Base-by-base conservation (phyloP, 2,797 vertebrate species). In the Sebastes aleutianus region DNA sequence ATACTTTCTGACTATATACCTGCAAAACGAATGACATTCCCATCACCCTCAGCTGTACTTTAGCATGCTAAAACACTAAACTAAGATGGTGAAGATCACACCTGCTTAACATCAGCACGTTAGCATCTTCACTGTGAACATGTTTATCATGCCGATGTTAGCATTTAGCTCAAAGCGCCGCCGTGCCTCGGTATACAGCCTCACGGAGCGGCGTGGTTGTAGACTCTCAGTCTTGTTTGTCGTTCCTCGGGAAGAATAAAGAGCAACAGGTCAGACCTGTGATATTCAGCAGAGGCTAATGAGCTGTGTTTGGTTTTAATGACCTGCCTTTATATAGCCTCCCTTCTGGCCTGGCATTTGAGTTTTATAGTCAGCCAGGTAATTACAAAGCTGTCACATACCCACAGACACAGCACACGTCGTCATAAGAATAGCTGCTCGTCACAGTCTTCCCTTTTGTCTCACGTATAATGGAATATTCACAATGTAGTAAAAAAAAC, bases 321-420 rank as follows among this genome's bases (percentile, higher is more conserved):
- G 76, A 76, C 39, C 70, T 76, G 77, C 65, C 80, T 90, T 83
- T 82, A 82, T 83, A 63, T 61, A 81, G 84, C 75, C 66, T 85
- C 67, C 70, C 70, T 76, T 78, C 77, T 74, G 68, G 70, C 75
- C 78, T 93, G 89, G 74, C 87, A 93, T 93, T 93, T 93, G 7
- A 61, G 78, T 87, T 85, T 47, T 80, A 73, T 74, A 61, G 74
- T 39, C n/a, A 67, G 29, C 36, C 56, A 81, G 71, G 69, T 92
- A 92, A 93, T 95, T 88, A 79, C 76, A 67, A 56, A 65, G 74
- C 74, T 80, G 86, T 89, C 82, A 68, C 69, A 80, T 75, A 71
- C 43, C 32, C 72, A 70, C 43, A 66, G 64, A 50, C 53, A 58
- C 43, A 26, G 16, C 72, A 69, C 27, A 69, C 36, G 56, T 26